A percentile compares a stretch with the other conserved stretches of the same genome.
Evolutionary conservation across 2,888 invertebrate genomes (phyloP).

Genomic region (Cremastinae sp.): DNA sequence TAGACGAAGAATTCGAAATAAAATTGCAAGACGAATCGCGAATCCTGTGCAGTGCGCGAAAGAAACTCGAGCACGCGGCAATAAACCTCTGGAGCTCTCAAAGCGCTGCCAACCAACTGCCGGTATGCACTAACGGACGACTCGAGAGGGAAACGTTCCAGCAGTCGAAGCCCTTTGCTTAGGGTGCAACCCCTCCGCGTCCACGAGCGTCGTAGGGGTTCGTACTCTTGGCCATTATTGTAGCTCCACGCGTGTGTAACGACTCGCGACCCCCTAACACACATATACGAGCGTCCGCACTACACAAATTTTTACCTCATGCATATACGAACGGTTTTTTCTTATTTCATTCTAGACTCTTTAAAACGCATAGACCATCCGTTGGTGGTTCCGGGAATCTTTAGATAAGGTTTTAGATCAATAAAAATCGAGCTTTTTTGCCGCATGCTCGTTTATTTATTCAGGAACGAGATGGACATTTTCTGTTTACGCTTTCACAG

Average conservation of each 20-base stretch:
- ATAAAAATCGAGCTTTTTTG: no score
- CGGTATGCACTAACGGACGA: constrained; percentile 68
- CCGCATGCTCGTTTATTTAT: no score
- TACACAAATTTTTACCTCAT: background rate
- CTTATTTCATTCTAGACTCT: background rate
- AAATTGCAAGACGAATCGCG: constrained; percentile 37
- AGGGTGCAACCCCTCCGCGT: constrained; percentile 61
- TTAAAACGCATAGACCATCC: background rate
- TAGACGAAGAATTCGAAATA: constrained; percentile 17
- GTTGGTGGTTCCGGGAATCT: no score
- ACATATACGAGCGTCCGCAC: background rate
- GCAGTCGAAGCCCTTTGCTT: constrained; percentile 52
- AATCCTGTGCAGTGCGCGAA: constrained; percentile 53
- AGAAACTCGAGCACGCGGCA: constrained; percentile 27
- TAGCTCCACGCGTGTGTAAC: constrained; percentile 5
- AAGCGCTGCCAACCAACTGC: constrained; percentile 63
- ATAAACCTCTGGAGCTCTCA: constrained; percentile 40
- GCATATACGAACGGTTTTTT: background rate
- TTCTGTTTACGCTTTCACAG: no score
- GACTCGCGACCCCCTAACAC: constrained; percentile 9
- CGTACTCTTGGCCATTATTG: constrained; percentile 68
- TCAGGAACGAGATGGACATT: no score
- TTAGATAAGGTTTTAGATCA: no score
- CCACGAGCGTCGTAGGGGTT: constrained; percentile 58
- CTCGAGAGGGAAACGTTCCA: constrained; percentile 64